Evolutionary conservation across 2,888 invertebrate species (phyloP).

Genomic region (Agonopterix alstromeriana): DNA sequence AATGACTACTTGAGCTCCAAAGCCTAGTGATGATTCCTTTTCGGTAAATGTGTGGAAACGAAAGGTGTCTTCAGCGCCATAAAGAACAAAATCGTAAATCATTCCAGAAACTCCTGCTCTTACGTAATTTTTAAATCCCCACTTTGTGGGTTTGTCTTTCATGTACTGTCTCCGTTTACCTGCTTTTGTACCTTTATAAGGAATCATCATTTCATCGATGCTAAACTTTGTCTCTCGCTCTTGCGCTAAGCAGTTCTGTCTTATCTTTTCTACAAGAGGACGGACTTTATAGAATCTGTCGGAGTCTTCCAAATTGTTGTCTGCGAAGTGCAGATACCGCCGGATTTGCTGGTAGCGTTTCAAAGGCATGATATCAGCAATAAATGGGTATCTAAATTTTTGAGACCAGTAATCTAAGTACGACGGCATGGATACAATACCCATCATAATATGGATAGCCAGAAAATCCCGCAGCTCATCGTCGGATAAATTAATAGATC

Average conservation of each 20-base stretch:
- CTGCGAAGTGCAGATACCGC: constrained; percentile 21
- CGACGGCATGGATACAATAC: constrained; percentile 21
- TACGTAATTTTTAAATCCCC: constrained; percentile 36
- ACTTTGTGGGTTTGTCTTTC: constrained; percentile 33
- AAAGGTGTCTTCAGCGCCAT: constrained; percentile 30
- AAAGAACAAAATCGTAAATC: constrained; percentile 34
- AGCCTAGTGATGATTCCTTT: constrained; percentile 19
- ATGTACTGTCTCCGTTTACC: constrained; percentile 31
- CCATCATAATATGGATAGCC: constrained; percentile 26
- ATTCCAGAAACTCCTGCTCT: constrained; percentile 32
- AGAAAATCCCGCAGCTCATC: constrained; percentile 24
- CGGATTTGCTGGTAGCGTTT: constrained; percentile 24
- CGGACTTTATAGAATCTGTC: constrained; percentile 27
- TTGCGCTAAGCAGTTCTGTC: constrained; percentile 17
- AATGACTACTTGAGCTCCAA: constrained; percentile 28
- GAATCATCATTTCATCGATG: constrained; percentile 37
- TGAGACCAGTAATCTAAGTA: constrained; percentile 22
- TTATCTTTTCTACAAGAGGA: constrained; percentile 20
- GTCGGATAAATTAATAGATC: constrained; percentile 11
- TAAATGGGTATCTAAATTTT: constrained; percentile 11
- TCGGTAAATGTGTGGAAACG: constrained; percentile 17
- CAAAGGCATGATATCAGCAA: constrained; percentile 24
- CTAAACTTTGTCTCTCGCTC: constrained; percentile 20
- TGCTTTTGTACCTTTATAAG: constrained; percentile 33
- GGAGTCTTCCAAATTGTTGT: constrained; percentile 18